These are phyloP conservation scores for Acanthosepion lycidas DNA, from an alignment of 2,888 invertebrate genomes.

Conservation along the genomic window DNA sequence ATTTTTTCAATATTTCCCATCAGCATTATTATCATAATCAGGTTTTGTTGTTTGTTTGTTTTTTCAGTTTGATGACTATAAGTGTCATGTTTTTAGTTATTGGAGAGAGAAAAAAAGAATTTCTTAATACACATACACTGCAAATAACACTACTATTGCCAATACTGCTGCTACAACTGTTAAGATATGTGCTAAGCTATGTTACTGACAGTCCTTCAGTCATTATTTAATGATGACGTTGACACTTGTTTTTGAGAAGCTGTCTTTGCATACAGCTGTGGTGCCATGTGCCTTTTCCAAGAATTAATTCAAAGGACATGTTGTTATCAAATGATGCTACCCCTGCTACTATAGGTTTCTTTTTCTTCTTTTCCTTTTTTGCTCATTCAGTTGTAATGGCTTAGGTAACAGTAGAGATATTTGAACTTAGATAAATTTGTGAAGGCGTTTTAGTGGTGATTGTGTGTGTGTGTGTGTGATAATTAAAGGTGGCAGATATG, in stretches of 20 bases:
- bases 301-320: not conserved
- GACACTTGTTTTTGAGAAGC: not conserved
- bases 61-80: not conserved
- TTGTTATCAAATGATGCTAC: not conserved
- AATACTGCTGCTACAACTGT: not conserved
- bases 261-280: not conserved
- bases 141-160: not conserved
- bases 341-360: not conserved
- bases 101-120: not conserved
- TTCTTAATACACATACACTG: not conserved
- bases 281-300: constrained; percentile 15
- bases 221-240: constrained; percentile 6
- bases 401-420: not conserved
- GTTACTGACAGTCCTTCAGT: not conserved
- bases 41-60: too few relatives aligned
- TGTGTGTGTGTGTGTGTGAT: not conserved
- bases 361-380: not conserved
- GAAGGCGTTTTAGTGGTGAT: constrained; percentile 4
- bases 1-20: not conserved
- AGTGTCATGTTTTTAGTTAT: not conserved
- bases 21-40: too few relatives aligned
- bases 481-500: not conserved
- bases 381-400: not conserved
- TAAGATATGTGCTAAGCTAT: not conserved
- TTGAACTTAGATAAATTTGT: not conserved